A percentile compares a stretch with the other conserved stretches of the same genome.
Conservation (phyloP, 2,797 vertebrate genomes). For the Poeciliopsis infans region DNA sequence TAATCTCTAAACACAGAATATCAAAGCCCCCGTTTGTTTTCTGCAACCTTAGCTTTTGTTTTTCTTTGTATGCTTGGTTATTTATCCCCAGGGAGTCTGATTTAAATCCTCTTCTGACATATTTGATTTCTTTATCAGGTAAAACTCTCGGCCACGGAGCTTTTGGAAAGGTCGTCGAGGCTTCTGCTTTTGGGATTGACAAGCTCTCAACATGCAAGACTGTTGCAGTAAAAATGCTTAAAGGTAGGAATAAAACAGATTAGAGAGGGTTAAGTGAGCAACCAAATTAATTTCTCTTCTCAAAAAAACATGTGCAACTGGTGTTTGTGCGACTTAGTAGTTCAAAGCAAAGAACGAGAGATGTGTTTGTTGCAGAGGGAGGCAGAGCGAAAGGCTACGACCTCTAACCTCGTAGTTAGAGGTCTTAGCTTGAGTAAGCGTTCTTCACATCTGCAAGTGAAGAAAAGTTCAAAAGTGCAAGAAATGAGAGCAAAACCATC, state of each 20-base stretch:
- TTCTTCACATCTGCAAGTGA: conserved; percentile 31
- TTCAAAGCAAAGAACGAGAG: conserved; percentile 51
- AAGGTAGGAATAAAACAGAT: conserved; percentile 82
- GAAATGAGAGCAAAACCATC: conserved; percentile 14
- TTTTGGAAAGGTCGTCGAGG: conserved; percentile 96
- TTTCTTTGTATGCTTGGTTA: conserved; percentile 13
- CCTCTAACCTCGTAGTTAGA: conserved; percentile 36
- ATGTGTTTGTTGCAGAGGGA: conserved; percentile 43
- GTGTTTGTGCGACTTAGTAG: conserved; percentile 34
- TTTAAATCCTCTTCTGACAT: conserved; percentile 39
- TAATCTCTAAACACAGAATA: conserved; percentile 41
- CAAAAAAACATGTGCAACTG: conserved; percentile 57
- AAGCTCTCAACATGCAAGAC: conserved; percentile 97
- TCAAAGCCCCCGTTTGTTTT: conserved; percentile 61
- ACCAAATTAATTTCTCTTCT: conserved; percentile 28
- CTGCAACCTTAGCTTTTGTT: conserved; percentile 51
- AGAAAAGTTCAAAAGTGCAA: conserved; percentile 41
- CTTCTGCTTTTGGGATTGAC: conserved; percentile 95
- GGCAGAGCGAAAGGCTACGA: conserved; percentile 44
- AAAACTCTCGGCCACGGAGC: conserved; percentile 95
- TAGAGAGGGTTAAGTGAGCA: not conserved
- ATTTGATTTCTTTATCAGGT: conserved; percentile 78
- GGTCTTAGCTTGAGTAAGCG: conserved; percentile 3
- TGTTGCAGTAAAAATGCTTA: conserved; percentile 97
- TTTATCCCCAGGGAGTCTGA: conserved; percentile 12